Evolutionary conservation across 2,888 invertebrate species (phyloP), one percentile per base, ranked within the genome.

Genomic region (Drosophila bunnanda): DNA sequence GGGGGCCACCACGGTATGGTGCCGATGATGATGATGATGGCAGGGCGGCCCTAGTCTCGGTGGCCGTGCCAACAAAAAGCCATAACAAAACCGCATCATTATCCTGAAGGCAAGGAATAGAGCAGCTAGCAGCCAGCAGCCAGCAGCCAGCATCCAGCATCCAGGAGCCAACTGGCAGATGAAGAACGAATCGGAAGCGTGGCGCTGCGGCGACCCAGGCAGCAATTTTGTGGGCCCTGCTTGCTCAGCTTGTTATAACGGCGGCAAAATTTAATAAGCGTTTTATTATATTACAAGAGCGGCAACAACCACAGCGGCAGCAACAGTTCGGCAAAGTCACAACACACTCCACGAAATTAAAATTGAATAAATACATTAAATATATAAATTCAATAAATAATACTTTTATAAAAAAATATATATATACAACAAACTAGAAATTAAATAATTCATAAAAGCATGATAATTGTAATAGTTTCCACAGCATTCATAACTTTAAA

Each of bases 241-340:
- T 58, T 75, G 67, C 75, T 54, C 52, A 55, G 79, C 79, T 76
- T 80, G 80, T 80, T 78, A 72, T 77, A 73, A 64, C 62, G 71
- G 66, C 71, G 64, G 75, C 70, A 70, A 78, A 82, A 82, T 86
- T 86, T 88, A 82, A 86, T 87, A 83, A 86, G 79, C 81, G 86
- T 88, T 85, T 86, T 83, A 87, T 88, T 85, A 80, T 78, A 82
- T 82, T 80, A 80, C 77, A 78, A 71, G 46, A 70, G 61, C 71
- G 58, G 38, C 50, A 72, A 57, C 52, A 75, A 48, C 60, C 64
- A 48, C 43, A 28, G 28, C 1, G 54, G 55, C 34, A 54, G 39
- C 36, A 57, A 62, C 39, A 53, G 57, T 53, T 39, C 36, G 20
- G 75, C 50, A 67, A 57, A 22, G 28, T 36, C 61, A 57, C 4